Conservation (phyloP, 2,888 invertebrate species). For the Fissipunctia ypsillon region DNA sequence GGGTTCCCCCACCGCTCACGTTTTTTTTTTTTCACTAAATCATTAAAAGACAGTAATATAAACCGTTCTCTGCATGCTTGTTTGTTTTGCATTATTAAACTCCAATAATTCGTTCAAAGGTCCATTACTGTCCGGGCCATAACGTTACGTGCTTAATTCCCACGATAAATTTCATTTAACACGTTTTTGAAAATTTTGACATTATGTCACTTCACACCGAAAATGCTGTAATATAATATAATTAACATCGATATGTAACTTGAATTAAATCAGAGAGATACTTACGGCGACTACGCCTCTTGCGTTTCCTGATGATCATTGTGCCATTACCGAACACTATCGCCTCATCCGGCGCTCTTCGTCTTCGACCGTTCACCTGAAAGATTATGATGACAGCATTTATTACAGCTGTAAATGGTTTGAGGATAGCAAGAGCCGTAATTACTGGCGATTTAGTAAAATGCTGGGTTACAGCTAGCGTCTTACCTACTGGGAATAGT, state of each 20-base stretch:
- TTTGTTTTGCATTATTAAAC: not conserved
- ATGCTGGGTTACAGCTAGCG: not conserved
- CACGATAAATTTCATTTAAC: not conserved
- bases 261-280: constrained; percentile 29
- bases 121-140: not conserved
- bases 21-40: too few relatives aligned
- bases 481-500: not conserved
- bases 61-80: not conserved
- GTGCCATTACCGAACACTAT: constrained; percentile 87
- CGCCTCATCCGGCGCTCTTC: constrained; percentile 86
- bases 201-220: not conserved
- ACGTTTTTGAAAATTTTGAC: not conserved
- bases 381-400: constrained; percentile 5
- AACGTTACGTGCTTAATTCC: not conserved
- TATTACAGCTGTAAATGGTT: not conserved
- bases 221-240: not conserved
- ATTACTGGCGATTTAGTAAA: not conserved
- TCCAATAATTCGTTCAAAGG: not conserved
- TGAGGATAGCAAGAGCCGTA: not conserved
- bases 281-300: constrained; percentile 85
- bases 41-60: not conserved
- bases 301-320: constrained; percentile 81
- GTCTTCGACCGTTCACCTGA: constrained; percentile 85
- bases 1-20: too few relatives aligned
- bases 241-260: not conserved